Base-by-base conservation (phyloP, 2,888 invertebrate species). In the Drosophila nr. perissopoda region DNA sequence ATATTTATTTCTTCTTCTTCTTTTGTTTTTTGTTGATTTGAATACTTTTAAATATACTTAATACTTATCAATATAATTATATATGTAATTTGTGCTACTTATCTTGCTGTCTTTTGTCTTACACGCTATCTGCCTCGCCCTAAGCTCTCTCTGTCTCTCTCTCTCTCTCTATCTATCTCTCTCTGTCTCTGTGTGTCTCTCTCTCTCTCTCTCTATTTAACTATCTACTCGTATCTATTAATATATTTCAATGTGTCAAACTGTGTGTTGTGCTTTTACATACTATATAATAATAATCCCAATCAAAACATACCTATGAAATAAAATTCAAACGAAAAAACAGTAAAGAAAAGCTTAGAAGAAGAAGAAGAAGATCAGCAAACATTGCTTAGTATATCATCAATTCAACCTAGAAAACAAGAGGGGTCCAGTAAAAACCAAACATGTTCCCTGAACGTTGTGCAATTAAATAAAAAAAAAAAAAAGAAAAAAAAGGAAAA, bases 241-340 rank as follows among this genome's bases (percentile, higher is more conserved):
- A 81, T 70, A 82, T 85, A 86, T 81, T 81, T 89, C 75, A 74
- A 88, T 88, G 89, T 88, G 87, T 88, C 89, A 83, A 86, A 88
- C 83, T 88, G 79, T 89, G 88, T 90, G 89, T 90, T 88, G 89
- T 90, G 90, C 90, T 90, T 88, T 86, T 76, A 88, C 82, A 82
- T 78, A 84, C 62, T 78, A 70, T 70, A 79, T 71, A 48, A 58
- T 75, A 68, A 58, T 77, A 70, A 82, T 78, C 62, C 46, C 70
- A 79, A 73, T 80, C 70, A 79, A 82, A 74, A 59, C 67, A 76
- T 49, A 67, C 46, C 57, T 36, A 62, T 70, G 49, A 68, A 61
- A 76, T 72, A 70, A 72, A 58, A 62, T 58, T 60, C 66, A 61
- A 68, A 65, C 36, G 59, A 73, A 56, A 63, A 68, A 63, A 65